Evolutionary conservation across 2,888 invertebrate species (phyloP).

Genomic region (Coecobrya sp.): DNA sequence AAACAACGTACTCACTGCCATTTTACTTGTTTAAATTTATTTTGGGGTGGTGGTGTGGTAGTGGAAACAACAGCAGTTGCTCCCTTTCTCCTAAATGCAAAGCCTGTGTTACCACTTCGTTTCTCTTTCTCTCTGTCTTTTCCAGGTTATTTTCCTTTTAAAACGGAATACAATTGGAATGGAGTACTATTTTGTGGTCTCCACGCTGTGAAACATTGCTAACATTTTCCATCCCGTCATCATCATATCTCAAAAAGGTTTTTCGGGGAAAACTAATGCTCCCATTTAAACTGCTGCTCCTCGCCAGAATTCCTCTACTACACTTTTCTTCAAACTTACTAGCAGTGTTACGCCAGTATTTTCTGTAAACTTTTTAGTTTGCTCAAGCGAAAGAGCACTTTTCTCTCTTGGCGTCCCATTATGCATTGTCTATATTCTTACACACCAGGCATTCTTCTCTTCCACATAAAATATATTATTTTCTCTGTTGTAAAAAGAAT

Average conservation of each 20-base stretch:
- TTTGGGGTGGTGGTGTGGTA: conserved; percentile 17
- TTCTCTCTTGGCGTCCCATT: conserved; percentile 41
- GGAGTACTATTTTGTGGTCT: conserved; percentile 71
- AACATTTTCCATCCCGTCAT: conserved; percentile 60
- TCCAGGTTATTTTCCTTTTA: conserved; percentile 63
- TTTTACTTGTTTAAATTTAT: conserved; percentile 57
- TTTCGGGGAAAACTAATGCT: conserved; percentile 62
- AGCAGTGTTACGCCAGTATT: not conserved
- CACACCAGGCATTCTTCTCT: conserved; percentile 42
- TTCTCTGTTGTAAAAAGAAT: not conserved
- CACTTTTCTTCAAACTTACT: conserved; percentile 12
- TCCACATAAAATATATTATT: conserved; percentile 32
- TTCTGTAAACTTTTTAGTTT: conserved; percentile 27
- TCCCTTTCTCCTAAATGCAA: not conserved
- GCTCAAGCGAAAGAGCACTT: conserved; percentile 40
- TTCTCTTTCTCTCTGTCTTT: conserved; percentile 26
- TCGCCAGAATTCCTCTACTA: conserved; percentile 13
- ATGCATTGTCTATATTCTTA: conserved; percentile 40
- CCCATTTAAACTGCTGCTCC: conserved; percentile 9
- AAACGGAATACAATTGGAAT: conserved; percentile 73
- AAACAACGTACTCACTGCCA: conserved; percentile 28
- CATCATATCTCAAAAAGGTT: conserved; percentile 70
- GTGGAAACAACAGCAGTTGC: conserved; percentile 50
- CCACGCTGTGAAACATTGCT: conserved; percentile 74
- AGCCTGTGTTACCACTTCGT: conserved; percentile 32